These are phyloP conservation scores for Gallinago paraguaiae DNA, from an alignment of 2,113 vertebrate genomes.

Conservation along the genomic window DNA sequence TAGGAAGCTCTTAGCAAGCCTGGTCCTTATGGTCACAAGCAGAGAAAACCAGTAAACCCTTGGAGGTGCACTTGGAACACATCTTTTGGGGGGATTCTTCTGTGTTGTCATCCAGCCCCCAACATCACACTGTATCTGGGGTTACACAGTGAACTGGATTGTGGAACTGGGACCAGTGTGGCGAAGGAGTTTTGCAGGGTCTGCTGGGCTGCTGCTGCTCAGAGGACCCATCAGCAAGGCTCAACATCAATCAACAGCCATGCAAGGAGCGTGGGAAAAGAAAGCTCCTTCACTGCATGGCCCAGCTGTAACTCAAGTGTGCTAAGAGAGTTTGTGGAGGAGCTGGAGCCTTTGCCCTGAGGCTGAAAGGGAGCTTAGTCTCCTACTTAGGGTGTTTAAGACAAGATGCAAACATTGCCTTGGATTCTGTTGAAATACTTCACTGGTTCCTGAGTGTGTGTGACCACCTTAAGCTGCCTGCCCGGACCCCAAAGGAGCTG, in stretches of 20 bases:
- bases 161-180: not conserved
- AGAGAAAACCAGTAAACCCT: not conserved
- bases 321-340: not conserved
- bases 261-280: accelerated
- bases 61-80: not conserved
- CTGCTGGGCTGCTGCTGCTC: not conserved
- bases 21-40: not conserved
- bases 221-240: not conserved
- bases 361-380: not conserved
- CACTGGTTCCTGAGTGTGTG: not conserved
- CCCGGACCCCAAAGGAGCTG: not conserved
- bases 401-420: not conserved
- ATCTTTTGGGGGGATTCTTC: not conserved
- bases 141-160: not conserved
- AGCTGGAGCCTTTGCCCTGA: not conserved
- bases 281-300: not conserved
- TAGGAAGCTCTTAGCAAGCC: not conserved
- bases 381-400: not conserved
- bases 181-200: not conserved
- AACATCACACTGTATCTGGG: accelerated
- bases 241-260: not conserved
- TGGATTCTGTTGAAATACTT: not conserved
- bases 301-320: not conserved
- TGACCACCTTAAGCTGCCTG: not conserved
- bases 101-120: not conserved